Base-by-base conservation (phyloP, 2,113 vertebrate genomes). In the Proteles cristata region DNA sequence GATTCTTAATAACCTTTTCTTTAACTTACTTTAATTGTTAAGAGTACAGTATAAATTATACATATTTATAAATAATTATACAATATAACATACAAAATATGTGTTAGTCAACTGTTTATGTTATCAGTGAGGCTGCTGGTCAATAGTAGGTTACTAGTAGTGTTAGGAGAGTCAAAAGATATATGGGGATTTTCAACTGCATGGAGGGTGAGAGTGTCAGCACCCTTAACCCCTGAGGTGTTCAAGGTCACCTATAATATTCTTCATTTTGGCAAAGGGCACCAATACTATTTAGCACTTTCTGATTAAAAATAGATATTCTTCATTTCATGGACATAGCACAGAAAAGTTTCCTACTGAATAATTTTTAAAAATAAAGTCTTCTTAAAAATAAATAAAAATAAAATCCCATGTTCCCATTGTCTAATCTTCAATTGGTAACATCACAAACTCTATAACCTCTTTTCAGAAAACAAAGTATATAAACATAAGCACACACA, bases 211-310 rank as follows among this genome's bases (percentile, higher is more conserved):
- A 43, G 39, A 6, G 11, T 45, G 73, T 76, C 43, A 76, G 43
- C 7, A 2, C 43, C 39, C 26, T 76, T 45, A 76, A 28, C 25
- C 25, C 25, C 43, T 15, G 25, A 45, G 73, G 43, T 76, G 43
- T 26, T 76, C 43, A 76, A 26, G 43, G 43, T 76, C 25, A 76
- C 28, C 15, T 76, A 7, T 45, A 79, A 77, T 87, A 96, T 65
- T 83, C 73, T 93, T 2, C 19, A 65, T 88, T 87, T 93, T 80
- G 94, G 33, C 80, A 95, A 97, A 96, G 97, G 50, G 26, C n/a
- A 92, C 15, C 26, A 77, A 94, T 53, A 84, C 45, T 88, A 61
- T 83, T 88, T 91, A 94, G 65, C 48, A 96, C 31, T 91, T 93
- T 90, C 48, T 74, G 45, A 90, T 73, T 80, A 90, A 97, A 90